Conservation (phyloP, 2,113 vertebrate genomes). For the Donacobius atricapilla region DNA sequence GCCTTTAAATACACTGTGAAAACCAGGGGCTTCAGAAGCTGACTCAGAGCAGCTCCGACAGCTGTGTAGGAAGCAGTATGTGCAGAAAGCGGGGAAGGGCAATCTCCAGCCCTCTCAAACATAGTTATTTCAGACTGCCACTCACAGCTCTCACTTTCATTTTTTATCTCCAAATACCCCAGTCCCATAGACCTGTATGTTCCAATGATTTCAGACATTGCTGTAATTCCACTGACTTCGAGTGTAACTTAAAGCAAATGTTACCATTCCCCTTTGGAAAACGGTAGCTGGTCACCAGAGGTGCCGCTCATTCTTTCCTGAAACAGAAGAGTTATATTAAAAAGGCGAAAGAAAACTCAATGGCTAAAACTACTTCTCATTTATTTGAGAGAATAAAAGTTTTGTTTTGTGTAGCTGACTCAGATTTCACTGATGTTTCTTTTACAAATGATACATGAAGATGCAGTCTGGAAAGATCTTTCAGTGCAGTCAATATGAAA, state of each 20-base stretch:
- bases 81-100: background rate
- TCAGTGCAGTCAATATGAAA: background rate
- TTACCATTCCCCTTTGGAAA: background rate
- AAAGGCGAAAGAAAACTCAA: background rate
- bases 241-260: background rate
- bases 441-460: background rate
- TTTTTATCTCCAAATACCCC: background rate
- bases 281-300: background rate
- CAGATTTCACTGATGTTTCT: background rate
- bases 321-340: background rate
- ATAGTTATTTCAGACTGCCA: background rate
- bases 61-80: conserved; percentile 33
- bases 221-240: background rate
- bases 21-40: background rate
- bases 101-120: background rate
- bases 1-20: conserved; percentile 7
- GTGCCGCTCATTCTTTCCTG: background rate
- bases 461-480: background rate
- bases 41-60: conserved; percentile 21
- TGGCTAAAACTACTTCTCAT: background rate
- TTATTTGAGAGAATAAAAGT: background rate
- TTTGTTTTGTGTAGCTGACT: background rate
- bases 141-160: background rate
- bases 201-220: background rate
- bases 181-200: background rate